Conservation (phyloP, 1,140 invertebrate species). For the Aporrectodea caliginosa region DNA sequence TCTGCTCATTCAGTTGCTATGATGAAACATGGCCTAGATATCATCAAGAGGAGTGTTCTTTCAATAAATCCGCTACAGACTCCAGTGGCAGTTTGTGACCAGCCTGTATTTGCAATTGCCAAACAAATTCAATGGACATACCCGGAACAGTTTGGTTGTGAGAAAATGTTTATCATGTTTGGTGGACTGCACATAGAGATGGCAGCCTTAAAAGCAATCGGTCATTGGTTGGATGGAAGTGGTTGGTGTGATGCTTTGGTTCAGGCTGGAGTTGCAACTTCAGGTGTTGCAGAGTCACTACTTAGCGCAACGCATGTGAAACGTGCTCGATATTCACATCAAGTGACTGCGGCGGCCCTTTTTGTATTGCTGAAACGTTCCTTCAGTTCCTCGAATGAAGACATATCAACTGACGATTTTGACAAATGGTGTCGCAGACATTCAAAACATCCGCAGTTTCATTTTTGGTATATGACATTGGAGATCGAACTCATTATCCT, state of each 20-base stretch:
- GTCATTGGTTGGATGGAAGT: conserved; percentile 35
- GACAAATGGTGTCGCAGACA: not conserved
- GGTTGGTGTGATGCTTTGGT: conserved; percentile 34
- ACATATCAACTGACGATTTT: not conserved
- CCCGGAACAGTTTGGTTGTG: conserved; percentile 36
- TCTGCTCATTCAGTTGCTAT: not conserved
- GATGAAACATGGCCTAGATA: not conserved
- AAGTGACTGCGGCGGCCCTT: not conserved
- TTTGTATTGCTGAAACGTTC: too few species aligned
- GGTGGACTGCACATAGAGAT: conserved; percentile 40
- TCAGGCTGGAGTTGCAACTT: not conserved
- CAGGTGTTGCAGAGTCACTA: not conserved
- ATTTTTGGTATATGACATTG: not conserved
- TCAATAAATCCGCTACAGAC: not conserved
- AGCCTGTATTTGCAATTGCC: conserved; percentile 37
- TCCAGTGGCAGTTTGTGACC: conserved; percentile 22
- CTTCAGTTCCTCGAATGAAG: too few species aligned
- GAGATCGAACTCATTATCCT: not conserved
- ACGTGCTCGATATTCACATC: not conserved
- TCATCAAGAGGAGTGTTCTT: not conserved
- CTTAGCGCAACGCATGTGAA: not conserved
- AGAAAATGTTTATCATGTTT: conserved; percentile 38
- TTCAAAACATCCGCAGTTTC: not conserved
- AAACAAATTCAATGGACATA: conserved; percentile 40
- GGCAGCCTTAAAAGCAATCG: conserved; percentile 36